phyloP scores from a whole-genome alignment of 2,797 vertebrate species.

The Peromyscus melanophrys region DNA sequence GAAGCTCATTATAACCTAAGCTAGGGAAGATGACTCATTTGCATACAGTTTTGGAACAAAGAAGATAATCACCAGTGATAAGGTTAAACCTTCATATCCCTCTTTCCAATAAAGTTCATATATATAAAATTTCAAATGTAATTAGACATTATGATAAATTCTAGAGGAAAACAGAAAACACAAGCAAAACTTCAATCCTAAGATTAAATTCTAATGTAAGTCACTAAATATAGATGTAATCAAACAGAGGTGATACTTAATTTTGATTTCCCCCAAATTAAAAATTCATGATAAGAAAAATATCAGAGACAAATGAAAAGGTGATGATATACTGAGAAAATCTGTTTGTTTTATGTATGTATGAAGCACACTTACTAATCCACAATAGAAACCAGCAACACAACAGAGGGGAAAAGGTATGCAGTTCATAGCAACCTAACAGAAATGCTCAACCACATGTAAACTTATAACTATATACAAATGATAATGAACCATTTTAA shows the following conservation, averaged over 20 bases:
- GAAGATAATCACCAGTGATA: neutral
- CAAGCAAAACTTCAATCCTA: neutral
- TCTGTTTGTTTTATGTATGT: neutral
- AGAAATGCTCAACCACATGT: neutral
- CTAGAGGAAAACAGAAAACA: neutral
- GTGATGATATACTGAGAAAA: conserved; percentile 2
- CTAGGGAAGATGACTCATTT: neutral
- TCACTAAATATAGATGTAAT: neutral
- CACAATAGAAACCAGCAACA: neutral
- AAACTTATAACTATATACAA: neutral
- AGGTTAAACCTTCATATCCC: neutral
- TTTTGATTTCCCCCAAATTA: neutral
- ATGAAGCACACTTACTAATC: neutral
- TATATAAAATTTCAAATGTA: neutral
- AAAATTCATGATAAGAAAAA: neutral
- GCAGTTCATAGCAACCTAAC: neutral
- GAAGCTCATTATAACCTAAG: neutral
- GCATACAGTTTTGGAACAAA: neutral
- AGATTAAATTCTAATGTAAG: neutral
- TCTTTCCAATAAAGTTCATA: neutral
- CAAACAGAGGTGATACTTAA: conserved; percentile 4
- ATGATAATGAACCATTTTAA: neutral
- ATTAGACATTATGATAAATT: neutral
- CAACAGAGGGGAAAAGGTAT: neutral
- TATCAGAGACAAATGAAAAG: conserved; percentile 10